A percentile compares a stretch with the other conserved stretches of the same genome.
phyloP scores from a whole-genome alignment of 2,797 vertebrate genomes.

The Eulemur albifrons region DNA sequence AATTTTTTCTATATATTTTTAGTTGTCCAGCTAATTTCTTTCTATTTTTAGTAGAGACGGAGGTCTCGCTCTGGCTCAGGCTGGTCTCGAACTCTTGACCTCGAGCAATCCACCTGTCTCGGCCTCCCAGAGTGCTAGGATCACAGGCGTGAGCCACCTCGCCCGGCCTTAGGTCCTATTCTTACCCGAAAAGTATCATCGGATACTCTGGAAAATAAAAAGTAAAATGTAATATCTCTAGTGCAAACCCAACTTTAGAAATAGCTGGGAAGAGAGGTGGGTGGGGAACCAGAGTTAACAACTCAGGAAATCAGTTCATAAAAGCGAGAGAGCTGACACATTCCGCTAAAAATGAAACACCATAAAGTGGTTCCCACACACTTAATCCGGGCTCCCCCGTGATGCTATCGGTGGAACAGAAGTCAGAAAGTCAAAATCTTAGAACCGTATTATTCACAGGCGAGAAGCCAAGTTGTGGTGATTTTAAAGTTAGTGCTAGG shows the following conservation, averaged over 20 bases:
- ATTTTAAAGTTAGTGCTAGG: background rate
- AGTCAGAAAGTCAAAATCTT: constrained; percentile 43
- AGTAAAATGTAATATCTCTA: background rate
- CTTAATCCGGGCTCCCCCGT: constrained; percentile 39
- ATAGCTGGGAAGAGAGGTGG: constrained; percentile 39
- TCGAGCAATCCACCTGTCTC: too few relatives aligned
- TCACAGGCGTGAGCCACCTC: too few relatives aligned
- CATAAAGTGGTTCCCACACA: constrained; percentile 56
- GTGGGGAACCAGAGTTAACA: constrained; percentile 35
- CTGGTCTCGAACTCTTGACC: too few relatives aligned
- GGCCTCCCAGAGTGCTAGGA: too few relatives aligned
- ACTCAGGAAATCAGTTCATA: constrained; percentile 56
- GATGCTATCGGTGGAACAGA: constrained; percentile 53
- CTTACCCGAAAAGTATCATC: background rate
- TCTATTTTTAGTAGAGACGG: too few relatives aligned
- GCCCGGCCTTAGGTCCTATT: background rate
- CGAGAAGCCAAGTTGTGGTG: background rate
- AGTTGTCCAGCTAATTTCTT: too few relatives aligned
- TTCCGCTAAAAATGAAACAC: constrained; percentile 56
- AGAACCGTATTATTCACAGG: background rate
- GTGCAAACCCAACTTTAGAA: constrained; percentile 44
- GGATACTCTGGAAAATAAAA: constrained; percentile 5
- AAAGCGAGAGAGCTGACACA: constrained; percentile 53
- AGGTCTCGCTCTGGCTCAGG: too few relatives aligned
- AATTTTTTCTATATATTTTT: too few relatives aligned